Evolutionary conservation across 2,888 invertebrate genomes (phyloP).

Genomic region (Mechanitis mazaeus): DNA sequence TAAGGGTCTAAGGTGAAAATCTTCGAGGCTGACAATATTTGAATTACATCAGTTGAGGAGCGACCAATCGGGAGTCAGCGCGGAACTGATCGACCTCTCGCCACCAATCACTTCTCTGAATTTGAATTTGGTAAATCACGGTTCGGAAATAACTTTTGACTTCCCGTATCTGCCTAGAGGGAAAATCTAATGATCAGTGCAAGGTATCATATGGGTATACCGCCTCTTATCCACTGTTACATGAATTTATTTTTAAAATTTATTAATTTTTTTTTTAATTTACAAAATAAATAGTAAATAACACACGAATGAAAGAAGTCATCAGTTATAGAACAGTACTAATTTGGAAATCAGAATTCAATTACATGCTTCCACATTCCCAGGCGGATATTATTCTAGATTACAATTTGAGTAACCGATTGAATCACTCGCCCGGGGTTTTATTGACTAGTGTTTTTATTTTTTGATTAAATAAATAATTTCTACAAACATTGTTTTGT

Average conservation of each 20-base stretch:
- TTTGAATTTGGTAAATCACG: constrained; percentile 59
- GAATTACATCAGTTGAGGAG: constrained; percentile 66
- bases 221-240: neutral
- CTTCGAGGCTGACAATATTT: constrained; percentile 68
- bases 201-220: constrained; percentile 13
- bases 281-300: too few relatives aligned
- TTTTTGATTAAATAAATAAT: neutral
- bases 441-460: neutral
- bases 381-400: constrained; percentile 4
- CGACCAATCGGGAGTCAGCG: constrained; percentile 52
- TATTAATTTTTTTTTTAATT: too few relatives aligned
- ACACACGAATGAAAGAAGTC: neutral
- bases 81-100: constrained; percentile 32
- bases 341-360: constrained; percentile 4
- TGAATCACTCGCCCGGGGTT: neutral
- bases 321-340: neutral
- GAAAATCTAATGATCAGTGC: constrained; percentile 34
- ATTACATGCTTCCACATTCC: constrained; percentile 4
- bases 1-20: constrained; percentile 53
- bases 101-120: constrained; percentile 50
- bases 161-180: constrained; percentile 39
- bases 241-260: too few relatives aligned
- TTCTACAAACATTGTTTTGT: neutral
- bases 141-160: constrained; percentile 40
- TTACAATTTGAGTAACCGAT: constrained; percentile 7